Percentiles rank a stretch among this genome's conserved stretches.
Evolutionary conservation across 2,797 vertebrate species (phyloP).

Genomic region (Enteromius argenteus): DNA sequence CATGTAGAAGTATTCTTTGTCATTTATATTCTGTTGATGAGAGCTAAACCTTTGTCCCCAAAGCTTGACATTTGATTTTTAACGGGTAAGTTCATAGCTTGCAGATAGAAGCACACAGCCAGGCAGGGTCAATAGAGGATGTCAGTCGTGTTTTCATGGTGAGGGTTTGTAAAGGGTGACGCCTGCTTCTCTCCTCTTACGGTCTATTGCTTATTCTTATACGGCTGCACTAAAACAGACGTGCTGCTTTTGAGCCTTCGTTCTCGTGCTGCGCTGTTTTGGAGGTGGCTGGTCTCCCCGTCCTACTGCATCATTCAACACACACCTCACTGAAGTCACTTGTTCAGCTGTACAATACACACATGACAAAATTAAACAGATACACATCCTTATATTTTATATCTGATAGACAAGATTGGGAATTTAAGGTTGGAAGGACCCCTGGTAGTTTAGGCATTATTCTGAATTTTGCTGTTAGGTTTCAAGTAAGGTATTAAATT

Average conservation of each 20-base stretch:
- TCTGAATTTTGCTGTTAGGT: background rate
- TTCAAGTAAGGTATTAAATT: background rate
- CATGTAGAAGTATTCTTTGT: background rate
- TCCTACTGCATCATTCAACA: conserved; percentile 34
- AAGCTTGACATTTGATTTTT: background rate
- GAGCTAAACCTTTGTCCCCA: background rate
- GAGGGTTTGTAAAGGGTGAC: conserved; percentile 22
- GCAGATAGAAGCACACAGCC: background rate
- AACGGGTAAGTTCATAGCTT: conserved; percentile 15
- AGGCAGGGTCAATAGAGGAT: background rate
- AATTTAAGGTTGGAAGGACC: background rate
- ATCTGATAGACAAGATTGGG: background rate
- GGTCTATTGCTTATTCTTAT: conserved; percentile 45
- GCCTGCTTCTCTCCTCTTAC: conserved; percentile 41
- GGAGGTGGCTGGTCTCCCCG: conserved; percentile 24
- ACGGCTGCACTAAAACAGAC: conserved; percentile 57
- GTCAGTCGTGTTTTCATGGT: conserved; percentile 23
- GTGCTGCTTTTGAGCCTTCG: conserved; percentile 51
- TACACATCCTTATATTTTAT: background rate
- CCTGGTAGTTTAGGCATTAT: background rate
- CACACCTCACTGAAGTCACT: conserved; percentile 22
- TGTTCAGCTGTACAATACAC: conserved; percentile 1
- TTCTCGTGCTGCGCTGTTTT: conserved; percentile 48
- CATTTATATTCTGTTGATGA: background rate
- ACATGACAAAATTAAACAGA: background rate